A percentile compares a stretch with the other conserved stretches of the same genome.
These are phyloP conservation scores for Gallinago solitaria DNA, from an alignment of 2,797 vertebrate genomes.

Conservation along the genomic window DNA sequence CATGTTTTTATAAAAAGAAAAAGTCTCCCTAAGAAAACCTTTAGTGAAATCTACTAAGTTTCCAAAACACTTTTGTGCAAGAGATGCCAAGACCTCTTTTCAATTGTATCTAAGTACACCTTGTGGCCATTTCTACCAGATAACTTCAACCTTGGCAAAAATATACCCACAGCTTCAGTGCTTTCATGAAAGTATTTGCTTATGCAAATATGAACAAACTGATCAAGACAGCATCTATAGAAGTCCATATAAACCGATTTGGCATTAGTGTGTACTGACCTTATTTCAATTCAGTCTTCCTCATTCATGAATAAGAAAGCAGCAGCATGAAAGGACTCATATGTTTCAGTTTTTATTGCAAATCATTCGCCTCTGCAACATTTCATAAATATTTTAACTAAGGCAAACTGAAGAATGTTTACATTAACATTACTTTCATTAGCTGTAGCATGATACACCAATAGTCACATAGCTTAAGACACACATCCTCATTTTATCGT, in stretches of 20 bases:
- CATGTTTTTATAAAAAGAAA: background rate
- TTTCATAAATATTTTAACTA: background rate
- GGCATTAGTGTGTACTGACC: background rate
- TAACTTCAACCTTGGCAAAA: background rate
- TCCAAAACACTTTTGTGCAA: background rate
- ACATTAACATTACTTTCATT: background rate
- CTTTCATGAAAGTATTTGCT: background rate
- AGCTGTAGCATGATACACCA: background rate
- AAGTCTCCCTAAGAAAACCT: background rate
- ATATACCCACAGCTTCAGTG: background rate
- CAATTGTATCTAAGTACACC: background rate
- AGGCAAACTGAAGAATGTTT: background rate
- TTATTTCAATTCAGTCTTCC: background rate
- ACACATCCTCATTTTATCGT: conserved; percentile 51
- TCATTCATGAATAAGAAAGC: background rate
- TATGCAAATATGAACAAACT: background rate
- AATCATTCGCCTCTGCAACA: background rate
- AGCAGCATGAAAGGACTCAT: background rate
- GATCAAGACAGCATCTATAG: background rate
- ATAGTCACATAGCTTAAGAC: background rate
- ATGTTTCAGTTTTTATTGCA: conserved; percentile 18
- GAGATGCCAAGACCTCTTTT: background rate
- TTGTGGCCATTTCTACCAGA: background rate
- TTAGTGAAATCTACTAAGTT: background rate
- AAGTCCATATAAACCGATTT: background rate